phyloP scores from a whole-genome alignment of 2,888 invertebrate species.

The Acleris emargana region DNA sequence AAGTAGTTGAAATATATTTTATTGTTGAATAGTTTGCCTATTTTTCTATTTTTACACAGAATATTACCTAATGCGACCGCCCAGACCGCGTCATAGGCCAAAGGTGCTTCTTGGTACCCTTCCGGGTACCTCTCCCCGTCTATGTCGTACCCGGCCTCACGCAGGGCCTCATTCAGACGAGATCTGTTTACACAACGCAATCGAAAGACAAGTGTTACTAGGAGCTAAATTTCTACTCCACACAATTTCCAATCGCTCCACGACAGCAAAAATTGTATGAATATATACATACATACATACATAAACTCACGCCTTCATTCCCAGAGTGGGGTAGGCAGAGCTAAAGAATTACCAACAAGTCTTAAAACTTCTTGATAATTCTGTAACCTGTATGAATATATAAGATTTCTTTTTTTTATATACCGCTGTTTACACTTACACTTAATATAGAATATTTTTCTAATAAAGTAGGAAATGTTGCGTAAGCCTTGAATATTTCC shows the following conservation, averaged over 20 bases:
- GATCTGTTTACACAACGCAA: slow-evolving; percentile 76
- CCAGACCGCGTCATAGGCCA: slow-evolving; percentile 99
- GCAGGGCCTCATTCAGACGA: slow-evolving; percentile 91
- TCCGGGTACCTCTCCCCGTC: slow-evolving; percentile 94
- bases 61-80: slow-evolving; percentile 94
- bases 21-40: neutral
- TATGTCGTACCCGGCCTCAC: slow-evolving; percentile 92
- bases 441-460: too few relatives aligned
- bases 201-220: slow-evolving; percentile 41
- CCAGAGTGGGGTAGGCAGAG: too few relatives aligned
- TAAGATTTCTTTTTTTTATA: too few relatives aligned
- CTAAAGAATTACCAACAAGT: too few relatives aligned
- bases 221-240: slow-evolving; percentile 5
- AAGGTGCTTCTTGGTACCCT: slow-evolving; percentile 98
- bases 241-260: slow-evolving; percentile 15
- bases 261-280: neutral
- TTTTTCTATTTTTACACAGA: neutral
- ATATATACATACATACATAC: too few relatives aligned
- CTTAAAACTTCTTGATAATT: too few relatives aligned
- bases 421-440: too few relatives aligned
- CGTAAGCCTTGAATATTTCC: too few relatives aligned
- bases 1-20: neutral
- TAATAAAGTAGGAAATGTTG: too few relatives aligned
- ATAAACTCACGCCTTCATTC: too few relatives aligned
- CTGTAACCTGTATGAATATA: too few relatives aligned